Percentiles rank a stretch among this genome's conserved stretches.
Evolutionary conservation across 2,888 invertebrate genomes (phyloP).

Genomic region (Osmoderma eremita): DNA sequence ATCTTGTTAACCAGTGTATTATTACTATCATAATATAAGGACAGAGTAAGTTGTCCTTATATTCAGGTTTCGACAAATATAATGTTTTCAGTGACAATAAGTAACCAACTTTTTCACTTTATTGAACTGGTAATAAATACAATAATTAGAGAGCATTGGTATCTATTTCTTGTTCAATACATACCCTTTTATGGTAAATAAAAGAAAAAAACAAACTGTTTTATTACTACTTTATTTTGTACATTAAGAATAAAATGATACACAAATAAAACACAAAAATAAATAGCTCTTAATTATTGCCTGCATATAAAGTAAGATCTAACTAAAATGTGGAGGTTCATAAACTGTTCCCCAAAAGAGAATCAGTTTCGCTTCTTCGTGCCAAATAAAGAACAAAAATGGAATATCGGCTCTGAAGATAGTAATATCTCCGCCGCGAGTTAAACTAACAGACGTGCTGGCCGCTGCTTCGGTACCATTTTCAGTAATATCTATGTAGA

Average conservation of each 20-base stretch:
- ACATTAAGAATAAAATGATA: constrained; percentile 16
- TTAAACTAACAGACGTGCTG: constrained; percentile 69
- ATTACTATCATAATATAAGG: too few relatives aligned
- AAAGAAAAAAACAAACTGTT: too few relatives aligned
- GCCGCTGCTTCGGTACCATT: constrained; percentile 79
- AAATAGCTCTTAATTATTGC: constrained; percentile 26
- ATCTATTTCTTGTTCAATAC: too few relatives aligned
- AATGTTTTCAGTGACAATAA: too few relatives aligned
- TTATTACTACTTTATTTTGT: constrained; percentile 22
- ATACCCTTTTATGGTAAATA: too few relatives aligned
- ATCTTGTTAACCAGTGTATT: too few relatives aligned
- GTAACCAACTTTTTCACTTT: too few relatives aligned
- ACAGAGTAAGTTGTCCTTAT: too few relatives aligned
- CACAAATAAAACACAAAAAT: constrained; percentile 14
- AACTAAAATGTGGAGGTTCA: constrained; percentile 62
- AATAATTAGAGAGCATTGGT: too few relatives aligned
- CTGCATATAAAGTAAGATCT: constrained; percentile 13
- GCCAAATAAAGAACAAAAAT: constrained; percentile 78
- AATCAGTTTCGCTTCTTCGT: constrained; percentile 72
- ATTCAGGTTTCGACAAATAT: too few relatives aligned
- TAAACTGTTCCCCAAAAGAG: constrained; percentile 78
- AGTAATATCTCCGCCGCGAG: constrained; percentile 68
- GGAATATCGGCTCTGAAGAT: constrained; percentile 73
- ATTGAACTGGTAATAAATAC: too few relatives aligned
- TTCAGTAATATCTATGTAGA: constrained; percentile 73